Evolutionary conservation across 2,888 invertebrate species (phyloP).

Genomic region (Pandemis cinnamomeana): DNA sequence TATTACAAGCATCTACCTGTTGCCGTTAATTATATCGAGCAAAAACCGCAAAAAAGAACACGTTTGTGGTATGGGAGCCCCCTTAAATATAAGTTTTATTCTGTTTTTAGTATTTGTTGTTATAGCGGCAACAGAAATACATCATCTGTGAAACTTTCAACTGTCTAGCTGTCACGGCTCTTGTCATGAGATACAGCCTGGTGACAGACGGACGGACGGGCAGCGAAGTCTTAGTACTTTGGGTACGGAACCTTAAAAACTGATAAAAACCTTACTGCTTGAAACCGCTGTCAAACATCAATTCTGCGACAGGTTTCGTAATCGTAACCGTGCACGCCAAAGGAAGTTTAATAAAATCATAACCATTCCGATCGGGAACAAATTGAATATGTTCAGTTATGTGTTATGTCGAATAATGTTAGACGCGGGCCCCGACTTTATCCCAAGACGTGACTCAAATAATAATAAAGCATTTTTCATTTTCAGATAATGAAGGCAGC

Average conservation of each 20-base stretch:
- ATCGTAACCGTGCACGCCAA: background rate
- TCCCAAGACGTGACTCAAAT: slow-evolving; percentile 35
- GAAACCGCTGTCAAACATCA: background rate
- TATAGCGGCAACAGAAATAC: too few species aligned
- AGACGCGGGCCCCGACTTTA: slow-evolving; percentile 28
- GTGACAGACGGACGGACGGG: too few species aligned
- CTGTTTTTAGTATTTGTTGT: too few species aligned
- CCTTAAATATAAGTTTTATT: too few species aligned
- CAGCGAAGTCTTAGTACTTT: too few species aligned
- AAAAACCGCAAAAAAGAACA: too few species aligned
- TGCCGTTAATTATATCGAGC: too few species aligned
- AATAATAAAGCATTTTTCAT: slow-evolving; percentile 42
- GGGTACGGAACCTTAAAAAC: background rate
- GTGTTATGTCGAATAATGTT: slow-evolving; percentile 33
- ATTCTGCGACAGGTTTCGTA: background rate
- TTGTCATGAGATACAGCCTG: too few species aligned
- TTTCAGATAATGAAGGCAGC: slow-evolving; percentile 79
- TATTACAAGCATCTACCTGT: too few species aligned
- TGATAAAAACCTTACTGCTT: background rate
- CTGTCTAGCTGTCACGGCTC: too few species aligned
- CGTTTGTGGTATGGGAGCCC: too few species aligned
- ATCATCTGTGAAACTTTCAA: too few species aligned
- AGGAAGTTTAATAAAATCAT: slow-evolving; percentile 15
- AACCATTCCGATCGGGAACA: slow-evolving; percentile 24
- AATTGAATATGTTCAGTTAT: slow-evolving; percentile 41